Evolutionary conservation across 1,140 invertebrate genomes (phyloP), one percentile per base, ranked within the genome.

Genomic region (Orussus abietinus): DNA sequence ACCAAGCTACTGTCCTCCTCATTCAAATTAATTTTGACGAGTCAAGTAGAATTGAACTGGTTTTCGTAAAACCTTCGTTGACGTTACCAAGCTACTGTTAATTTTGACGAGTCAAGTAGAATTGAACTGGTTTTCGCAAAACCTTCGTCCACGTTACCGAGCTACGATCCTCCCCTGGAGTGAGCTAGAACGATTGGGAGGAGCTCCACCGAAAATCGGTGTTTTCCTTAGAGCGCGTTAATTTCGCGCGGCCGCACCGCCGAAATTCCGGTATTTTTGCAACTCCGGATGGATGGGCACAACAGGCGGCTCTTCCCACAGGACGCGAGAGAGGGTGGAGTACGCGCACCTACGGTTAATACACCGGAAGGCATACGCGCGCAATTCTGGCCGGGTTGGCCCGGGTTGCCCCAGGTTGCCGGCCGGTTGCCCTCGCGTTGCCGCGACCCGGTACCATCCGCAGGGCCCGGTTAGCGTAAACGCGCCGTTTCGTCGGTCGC

Each of bases 221-320:
- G 52, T 59, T 62, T 57, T 62, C 49, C 53, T 62, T 62, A 55
- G 55, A 55, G 50, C 49, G 57, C 49, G 50, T 62, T 57, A 55
- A 59, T 59, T 59, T 59, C 38, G 46, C 40, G 53, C 52, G 50
- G 51, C 25, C 26, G 46, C 19, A 54, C 56, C 51, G 37, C 46
- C 39, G 47, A 56, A 53, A 62, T 53, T 53, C 43, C n/a, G 47
- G 51, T 63, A 63, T 62, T 65, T 65, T 65, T 65, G 50, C 53
- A 59, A 65, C 63, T 60, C 58, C 58, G 57, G 58, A 43, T 48
- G 46, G 53, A 59, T 57, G 51, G 49, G 55, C 52, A 59, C 58
- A 65, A 62, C 62, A 65, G 62, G 59, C 62, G 51, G 56, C 52
- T 54, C 57, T 65, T 65, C 59, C 55, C 62, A 62, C 53, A 65